phyloP scores from a whole-genome alignment of 2,888 invertebrate genomes.

The Linnaemya tessellans region DNA sequence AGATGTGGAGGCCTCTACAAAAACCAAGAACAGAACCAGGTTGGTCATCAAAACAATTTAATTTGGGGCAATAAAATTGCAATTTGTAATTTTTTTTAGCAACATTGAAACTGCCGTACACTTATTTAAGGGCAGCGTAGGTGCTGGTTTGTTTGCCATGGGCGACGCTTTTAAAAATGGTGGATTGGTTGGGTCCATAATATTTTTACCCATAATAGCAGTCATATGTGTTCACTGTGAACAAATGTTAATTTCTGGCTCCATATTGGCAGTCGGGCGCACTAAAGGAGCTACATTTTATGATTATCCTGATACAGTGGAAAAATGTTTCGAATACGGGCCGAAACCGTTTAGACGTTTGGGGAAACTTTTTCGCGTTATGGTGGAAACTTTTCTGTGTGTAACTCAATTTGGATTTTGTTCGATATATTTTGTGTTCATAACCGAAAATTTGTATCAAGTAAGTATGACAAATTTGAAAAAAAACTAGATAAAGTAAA shows the following conservation, averaged over 20 bases:
- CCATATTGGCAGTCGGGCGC: conserved; percentile 77
- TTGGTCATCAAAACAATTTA: conserved; percentile 18
- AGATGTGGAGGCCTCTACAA: conserved; percentile 71
- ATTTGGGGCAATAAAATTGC: not conserved
- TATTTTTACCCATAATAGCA: conserved; percentile 92
- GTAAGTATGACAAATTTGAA: conserved; percentile 70
- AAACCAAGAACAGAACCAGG: conserved; percentile 75
- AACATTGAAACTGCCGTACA: conserved; percentile 94
- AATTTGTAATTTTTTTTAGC: conserved; percentile 83
- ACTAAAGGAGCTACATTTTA: conserved; percentile 84
- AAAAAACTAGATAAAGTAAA: not conserved
- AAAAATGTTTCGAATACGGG: conserved; percentile 90
- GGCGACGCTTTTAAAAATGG: conserved; percentile 96
- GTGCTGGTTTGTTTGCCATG: conserved; percentile 97
- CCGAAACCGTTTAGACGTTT: conserved; percentile 85
- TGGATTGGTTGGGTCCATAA: conserved; percentile 91
- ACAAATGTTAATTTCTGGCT: conserved; percentile 88
- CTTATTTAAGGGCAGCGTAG: conserved; percentile 96
- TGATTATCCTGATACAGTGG: conserved; percentile 92
- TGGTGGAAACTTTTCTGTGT: conserved; percentile 94
- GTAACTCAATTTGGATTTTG: conserved; percentile 98
- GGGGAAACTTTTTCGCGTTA: conserved; percentile 86
- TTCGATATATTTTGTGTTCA: conserved; percentile 97
- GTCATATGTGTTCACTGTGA: conserved; percentile 95
- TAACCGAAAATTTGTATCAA: conserved; percentile 92